These are phyloP conservation scores for Endotricha flammealis DNA, from an alignment of 2,888 invertebrate species.

Conservation along the genomic window DNA sequence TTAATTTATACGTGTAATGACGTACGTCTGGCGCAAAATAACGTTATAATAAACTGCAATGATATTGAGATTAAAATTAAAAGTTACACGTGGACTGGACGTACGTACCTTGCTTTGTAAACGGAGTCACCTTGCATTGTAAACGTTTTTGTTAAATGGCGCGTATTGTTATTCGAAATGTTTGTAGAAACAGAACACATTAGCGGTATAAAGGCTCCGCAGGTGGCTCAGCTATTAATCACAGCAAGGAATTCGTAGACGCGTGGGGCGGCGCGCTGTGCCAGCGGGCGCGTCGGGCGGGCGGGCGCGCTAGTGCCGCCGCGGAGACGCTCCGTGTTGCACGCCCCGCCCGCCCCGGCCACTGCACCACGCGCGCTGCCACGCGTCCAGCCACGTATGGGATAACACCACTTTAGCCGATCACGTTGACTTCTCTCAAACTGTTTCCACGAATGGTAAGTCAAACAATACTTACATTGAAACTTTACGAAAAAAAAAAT, in stretches of 20 bases:
- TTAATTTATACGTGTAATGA: too few relatives aligned
- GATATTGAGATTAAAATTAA: too few relatives aligned
- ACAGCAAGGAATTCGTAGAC: constrained; percentile 52
- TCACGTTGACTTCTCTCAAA: not conserved
- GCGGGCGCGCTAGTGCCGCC: constrained; percentile 66
- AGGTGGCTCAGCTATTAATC: constrained; percentile 74
- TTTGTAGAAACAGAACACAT: constrained; percentile 49
- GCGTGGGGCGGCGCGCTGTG: constrained; percentile 28
- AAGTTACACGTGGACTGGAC: too few relatives aligned
- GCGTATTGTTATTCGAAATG: constrained; percentile 42
- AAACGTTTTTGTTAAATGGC: constrained; percentile 6
- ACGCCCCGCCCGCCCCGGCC: constrained; percentile 50
- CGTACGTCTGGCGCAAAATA: too few relatives aligned
- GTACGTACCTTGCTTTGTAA: too few relatives aligned
- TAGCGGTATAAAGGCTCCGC: constrained; percentile 65
- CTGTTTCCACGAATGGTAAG: constrained; percentile 15
- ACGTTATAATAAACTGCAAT: too few relatives aligned
- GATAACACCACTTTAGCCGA: constrained; percentile 7
- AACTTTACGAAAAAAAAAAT: not conserved
- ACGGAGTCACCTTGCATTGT: not conserved
- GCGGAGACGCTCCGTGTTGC: constrained; percentile 51
- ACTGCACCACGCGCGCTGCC: constrained; percentile 20
- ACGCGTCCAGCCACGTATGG: constrained; percentile 22
- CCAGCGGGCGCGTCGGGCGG: constrained; percentile 32
- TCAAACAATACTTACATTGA: not conserved